These are phyloP conservation scores for Tetrao urogallus DNA, from an alignment of 2,113 vertebrate genomes.

Conservation along the genomic window DNA sequence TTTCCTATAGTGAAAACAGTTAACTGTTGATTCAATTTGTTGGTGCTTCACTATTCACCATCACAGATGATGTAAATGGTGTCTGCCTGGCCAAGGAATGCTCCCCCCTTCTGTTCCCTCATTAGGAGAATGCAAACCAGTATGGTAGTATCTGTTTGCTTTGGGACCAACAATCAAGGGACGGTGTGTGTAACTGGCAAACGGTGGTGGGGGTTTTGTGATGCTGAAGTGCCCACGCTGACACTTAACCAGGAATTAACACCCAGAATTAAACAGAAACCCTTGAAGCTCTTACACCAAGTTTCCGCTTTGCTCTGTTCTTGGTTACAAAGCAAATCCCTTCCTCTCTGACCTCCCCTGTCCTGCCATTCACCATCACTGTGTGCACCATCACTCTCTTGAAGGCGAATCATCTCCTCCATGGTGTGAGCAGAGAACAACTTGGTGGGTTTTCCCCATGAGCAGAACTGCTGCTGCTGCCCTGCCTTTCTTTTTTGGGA, in stretches of 20 bases:
- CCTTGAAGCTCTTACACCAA: not conserved
- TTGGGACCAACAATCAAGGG: not conserved
- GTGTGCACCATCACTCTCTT: not conserved
- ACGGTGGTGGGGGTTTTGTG: not conserved
- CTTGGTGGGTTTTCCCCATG: not conserved
- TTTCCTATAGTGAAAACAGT: not conserved
- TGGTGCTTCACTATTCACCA: not conserved
- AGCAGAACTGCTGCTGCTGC: not conserved
- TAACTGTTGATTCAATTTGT: not conserved
- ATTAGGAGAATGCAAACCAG: not conserved
- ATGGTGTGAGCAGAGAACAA: not conserved
- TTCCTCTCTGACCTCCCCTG: not conserved
- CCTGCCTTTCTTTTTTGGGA: not conserved
- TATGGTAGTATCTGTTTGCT: not conserved
- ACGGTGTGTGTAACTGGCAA: not conserved
- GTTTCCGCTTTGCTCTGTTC: not conserved
- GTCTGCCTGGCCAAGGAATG: not conserved
- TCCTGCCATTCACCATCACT: not conserved
- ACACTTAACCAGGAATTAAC: not conserved
- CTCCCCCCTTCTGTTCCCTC: rapidly evolving
- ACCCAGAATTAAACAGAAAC: not conserved
- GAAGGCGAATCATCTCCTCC: not conserved
- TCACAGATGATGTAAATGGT: not conserved
- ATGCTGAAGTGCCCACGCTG: not conserved
- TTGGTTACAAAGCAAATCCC: not conserved